Evolutionary conservation across 2,113 vertebrate species (phyloP).

Genomic region (Scolopax mira): DNA sequence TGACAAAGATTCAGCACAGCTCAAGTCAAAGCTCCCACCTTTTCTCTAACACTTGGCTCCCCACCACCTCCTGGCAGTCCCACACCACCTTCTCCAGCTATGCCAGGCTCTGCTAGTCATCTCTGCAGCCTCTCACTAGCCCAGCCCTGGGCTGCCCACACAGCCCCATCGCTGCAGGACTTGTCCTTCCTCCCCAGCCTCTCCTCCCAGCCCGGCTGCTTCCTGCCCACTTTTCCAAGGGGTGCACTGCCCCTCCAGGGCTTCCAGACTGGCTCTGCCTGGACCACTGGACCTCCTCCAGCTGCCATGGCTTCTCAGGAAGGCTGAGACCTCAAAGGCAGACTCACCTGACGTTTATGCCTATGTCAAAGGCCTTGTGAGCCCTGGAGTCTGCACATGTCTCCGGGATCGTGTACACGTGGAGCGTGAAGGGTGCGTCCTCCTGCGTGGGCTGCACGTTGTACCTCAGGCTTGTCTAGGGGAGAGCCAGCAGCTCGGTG

Average conservation of each 20-base stretch:
- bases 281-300: background rate
- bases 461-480: conserved; percentile 73
- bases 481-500: background rate
- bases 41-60: background rate
- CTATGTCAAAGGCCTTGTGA: conserved; percentile 59
- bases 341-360: conserved; percentile 69
- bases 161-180: background rate
- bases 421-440: conserved; percentile 36
- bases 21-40: background rate
- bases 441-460: conserved; percentile 56
- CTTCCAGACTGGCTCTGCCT: background rate
- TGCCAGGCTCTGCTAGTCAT: background rate
- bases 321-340: fast-evolving
- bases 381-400: background rate
- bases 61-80: background rate
- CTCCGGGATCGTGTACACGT: conserved; percentile 1
- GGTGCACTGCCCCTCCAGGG: background rate
- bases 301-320: background rate
- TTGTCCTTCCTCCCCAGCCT: background rate
- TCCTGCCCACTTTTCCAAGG: background rate
- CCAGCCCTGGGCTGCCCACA: background rate
- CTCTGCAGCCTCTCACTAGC: fast-evolving
- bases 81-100: background rate
- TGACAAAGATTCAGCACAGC: background rate
- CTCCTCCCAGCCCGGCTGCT: background rate